Evolutionary conservation across 2,888 invertebrate species (phyloP), one percentile per base, ranked within the genome.

Genomic region (Ophonus ardosiacus): DNA sequence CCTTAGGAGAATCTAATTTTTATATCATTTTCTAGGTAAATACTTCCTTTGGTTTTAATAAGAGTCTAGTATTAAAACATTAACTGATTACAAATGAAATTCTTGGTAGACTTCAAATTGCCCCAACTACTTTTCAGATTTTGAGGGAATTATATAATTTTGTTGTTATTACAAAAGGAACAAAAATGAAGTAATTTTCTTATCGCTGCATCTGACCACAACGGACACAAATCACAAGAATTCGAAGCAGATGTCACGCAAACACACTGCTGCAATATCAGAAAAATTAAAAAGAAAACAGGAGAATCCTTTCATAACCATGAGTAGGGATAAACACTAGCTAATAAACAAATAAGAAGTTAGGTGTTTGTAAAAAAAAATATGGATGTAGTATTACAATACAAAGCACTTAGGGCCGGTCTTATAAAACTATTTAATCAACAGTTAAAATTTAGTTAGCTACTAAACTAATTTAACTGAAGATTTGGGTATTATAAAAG

Each of bases 131-230:
- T 74, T 68, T 68, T 74, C 71, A 51, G 43, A 74, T 74, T 74
- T 74, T 74, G 71, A 74, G 43, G 43, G 71, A 74, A 74, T 74
- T 74, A 74, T 74, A 74, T 43, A 74, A 74, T 74, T 74, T 74
- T 43, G 71, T 43, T 40, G 40, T 74, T 74, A 74, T 43, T 74
- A 40, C 43, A 74, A 74, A 43, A 74, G 15, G 43, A 74, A 68
- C 38, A 68, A 68, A 68, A 74, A 74, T 74, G n/a, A 74, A 74
- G 71, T 43, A 74, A 74, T 74, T 74, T 74, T 74, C 71, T 74
- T 74, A 74, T 74, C 71, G 71, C 17, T 43, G 71, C 43, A 74
- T 74, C 71, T 74, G 71, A 74, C 71, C 71, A 74, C 71, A 74
- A 43, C 40, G 43, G 71, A 18, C 18, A 38, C 38, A 40, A 74